Evolutionary conservation across 2,113 vertebrate species (phyloP).

Genomic region (Glaucidium brasilianum): DNA sequence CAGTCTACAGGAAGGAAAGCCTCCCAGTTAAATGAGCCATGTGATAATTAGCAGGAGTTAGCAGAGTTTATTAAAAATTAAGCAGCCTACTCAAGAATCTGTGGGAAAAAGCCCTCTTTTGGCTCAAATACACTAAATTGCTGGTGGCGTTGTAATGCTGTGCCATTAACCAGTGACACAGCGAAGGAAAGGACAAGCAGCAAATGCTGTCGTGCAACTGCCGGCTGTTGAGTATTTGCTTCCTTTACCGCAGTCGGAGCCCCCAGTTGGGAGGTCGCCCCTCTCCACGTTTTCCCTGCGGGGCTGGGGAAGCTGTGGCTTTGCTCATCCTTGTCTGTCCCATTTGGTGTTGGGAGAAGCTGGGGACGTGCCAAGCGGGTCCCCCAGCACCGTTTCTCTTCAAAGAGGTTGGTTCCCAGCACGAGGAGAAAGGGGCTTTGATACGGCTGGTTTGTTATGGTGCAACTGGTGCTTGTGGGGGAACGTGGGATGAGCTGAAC

Average conservation of each 20-base stretch:
- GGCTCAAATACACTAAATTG: neutral
- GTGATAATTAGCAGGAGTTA: slow-evolving; percentile 61
- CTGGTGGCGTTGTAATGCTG: neutral
- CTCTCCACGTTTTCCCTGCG: neutral
- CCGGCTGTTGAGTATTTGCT: neutral
- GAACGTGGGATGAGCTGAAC: rapidly evolving
- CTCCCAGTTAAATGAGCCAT: slow-evolving; percentile 40
- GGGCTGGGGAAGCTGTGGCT: neutral
- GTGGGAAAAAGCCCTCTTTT: neutral
- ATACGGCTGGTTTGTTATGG: neutral
- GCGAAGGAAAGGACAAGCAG: neutral
- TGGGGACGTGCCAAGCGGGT: neutral
- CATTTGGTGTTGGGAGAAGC: neutral
- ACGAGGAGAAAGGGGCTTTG: neutral
- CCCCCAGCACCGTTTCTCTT: neutral
- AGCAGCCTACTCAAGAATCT: neutral
- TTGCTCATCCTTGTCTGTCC: neutral
- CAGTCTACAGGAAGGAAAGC: slow-evolving; percentile 49
- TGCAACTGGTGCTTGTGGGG: neutral
- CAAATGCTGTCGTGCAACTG: neutral
- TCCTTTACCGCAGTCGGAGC: rapidly evolving
- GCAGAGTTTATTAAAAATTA: slow-evolving; percentile 64
- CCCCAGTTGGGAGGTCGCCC: rapidly evolving
- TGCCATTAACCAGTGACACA: neutral
- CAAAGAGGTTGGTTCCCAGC: neutral